phyloP scores from a whole-genome alignment of 2,797 vertebrate genomes.

The Coregonus sp. region DNA sequence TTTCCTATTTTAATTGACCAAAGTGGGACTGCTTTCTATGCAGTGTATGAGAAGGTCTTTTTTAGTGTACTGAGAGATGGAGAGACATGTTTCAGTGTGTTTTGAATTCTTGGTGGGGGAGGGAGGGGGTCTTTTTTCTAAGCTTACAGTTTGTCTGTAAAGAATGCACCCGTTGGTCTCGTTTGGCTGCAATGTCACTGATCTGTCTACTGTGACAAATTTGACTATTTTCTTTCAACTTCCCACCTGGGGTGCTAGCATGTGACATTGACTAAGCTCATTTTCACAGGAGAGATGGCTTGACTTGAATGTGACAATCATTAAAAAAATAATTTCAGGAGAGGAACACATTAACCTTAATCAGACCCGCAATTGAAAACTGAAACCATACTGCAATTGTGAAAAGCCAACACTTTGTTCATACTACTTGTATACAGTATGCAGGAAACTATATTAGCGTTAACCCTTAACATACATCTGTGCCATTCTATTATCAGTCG shows the following conservation, averaged over 20 bases:
- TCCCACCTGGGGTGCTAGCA: slow-evolving; percentile 88
- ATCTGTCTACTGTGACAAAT: slow-evolving; percentile 91
- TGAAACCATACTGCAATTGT: slow-evolving; percentile 1
- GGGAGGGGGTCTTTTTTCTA: slow-evolving; percentile 71
- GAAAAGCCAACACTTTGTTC: background rate
- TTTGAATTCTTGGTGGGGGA: slow-evolving; percentile 80
- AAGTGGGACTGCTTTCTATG: slow-evolving; percentile 99
- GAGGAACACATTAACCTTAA: slow-evolving; percentile 6
- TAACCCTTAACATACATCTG: slow-evolving; percentile 18
- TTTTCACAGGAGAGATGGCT: slow-evolving; percentile 86
- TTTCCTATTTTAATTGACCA: slow-evolving; percentile 92
- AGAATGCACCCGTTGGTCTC: slow-evolving; percentile 84
- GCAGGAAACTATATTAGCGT: slow-evolving; percentile 31
- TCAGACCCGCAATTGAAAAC: slow-evolving; percentile 33
- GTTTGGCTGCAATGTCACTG: slow-evolving; percentile 93
- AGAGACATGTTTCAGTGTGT: slow-evolving; percentile 81
- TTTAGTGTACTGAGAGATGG: slow-evolving; percentile 86
- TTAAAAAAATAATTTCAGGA: slow-evolving; percentile 6
- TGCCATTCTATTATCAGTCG: slow-evolving; percentile 50
- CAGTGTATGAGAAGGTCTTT: slow-evolving; percentile 96
- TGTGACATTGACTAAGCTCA: slow-evolving; percentile 67
- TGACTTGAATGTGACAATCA: slow-evolving; percentile 89
- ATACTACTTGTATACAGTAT: slow-evolving; percentile 7
- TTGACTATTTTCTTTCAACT: slow-evolving; percentile 78
- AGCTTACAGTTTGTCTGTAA: slow-evolving; percentile 86